Conservation (phyloP, 1,140 invertebrate species). For the Pogonomyrmex californicus region DNA sequence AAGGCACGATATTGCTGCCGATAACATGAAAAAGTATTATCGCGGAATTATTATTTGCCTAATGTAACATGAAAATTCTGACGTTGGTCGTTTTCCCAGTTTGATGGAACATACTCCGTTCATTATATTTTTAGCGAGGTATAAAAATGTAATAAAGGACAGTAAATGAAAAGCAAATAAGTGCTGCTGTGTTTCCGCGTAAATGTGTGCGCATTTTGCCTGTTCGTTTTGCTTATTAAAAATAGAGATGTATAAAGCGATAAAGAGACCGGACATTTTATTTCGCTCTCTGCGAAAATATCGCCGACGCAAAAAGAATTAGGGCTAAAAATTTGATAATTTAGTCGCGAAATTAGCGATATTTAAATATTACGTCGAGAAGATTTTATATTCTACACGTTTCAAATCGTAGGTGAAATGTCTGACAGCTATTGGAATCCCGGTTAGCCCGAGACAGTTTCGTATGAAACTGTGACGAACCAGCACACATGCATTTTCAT, state of each 20-base stretch:
- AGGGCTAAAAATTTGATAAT: neutral
- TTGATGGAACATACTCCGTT: neutral
- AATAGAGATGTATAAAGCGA: slow-evolving; percentile 22
- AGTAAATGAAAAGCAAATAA: neutral
- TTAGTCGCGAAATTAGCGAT: neutral
- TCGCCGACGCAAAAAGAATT: neutral
- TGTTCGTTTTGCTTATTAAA: neutral
- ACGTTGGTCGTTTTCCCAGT: neutral
- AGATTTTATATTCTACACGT: neutral
- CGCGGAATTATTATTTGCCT: neutral
- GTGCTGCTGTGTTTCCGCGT: neutral
- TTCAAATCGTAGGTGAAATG: slow-evolving; percentile 20
- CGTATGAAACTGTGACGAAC: neutral
- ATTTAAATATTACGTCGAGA: neutral
- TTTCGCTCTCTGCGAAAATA: neutral
- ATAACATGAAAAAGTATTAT: neutral
- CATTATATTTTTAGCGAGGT: slow-evolving; percentile 6
- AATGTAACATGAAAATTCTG: neutral
- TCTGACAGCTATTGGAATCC: slow-evolving; percentile 37
- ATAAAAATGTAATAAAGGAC: neutral
- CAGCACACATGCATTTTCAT: slow-evolving; percentile 41
- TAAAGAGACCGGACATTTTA: neutral
- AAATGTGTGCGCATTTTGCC: neutral
- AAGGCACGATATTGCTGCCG: neutral
- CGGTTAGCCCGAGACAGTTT: slow-evolving; percentile 3